phyloP scores from a whole-genome alignment of 2,113 vertebrate genomes.

The Zapus hudsonius region DNA sequence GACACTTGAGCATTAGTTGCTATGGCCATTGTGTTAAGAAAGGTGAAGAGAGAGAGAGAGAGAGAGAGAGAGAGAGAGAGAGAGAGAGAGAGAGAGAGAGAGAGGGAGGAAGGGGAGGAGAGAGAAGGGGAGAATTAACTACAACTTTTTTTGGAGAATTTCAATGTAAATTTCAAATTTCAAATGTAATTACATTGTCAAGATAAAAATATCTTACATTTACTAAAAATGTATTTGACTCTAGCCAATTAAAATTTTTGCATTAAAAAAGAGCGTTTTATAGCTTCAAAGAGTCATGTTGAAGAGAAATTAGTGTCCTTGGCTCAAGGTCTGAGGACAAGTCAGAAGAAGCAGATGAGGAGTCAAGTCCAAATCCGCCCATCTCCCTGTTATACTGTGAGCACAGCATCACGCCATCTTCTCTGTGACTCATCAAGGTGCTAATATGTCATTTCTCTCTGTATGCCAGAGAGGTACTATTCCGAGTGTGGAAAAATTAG shows the following conservation, averaged over 20 bases:
- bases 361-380: not conserved
- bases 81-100: too few species aligned
- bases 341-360: not conserved
- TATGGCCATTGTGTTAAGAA: not conserved
- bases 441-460: not conserved
- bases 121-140: too few species aligned
- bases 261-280: too few species aligned
- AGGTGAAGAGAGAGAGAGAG: not conserved
- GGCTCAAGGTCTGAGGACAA: not conserved
- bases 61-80: not conserved
- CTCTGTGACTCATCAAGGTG: not conserved
- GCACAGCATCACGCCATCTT: too few species aligned
- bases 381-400: not conserved
- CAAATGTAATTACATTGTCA: not conserved
- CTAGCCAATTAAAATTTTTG: not conserved
- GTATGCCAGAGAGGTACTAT: not conserved
- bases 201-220: not conserved
- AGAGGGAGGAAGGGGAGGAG: too few species aligned
- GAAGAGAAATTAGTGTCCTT: not conserved
- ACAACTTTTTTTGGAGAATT: too few species aligned
- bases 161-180: too few species aligned
- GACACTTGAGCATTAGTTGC: not conserved
- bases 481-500: not conserved
- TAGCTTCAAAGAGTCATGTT: not conserved
- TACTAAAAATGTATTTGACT: not conserved